A percentile compares a stretch with the other conserved stretches of the same genome.
These are phyloP conservation scores for Pseudorasbora parva DNA, from an alignment of 2,113 vertebrate genomes.

Conservation along the genomic window DNA sequence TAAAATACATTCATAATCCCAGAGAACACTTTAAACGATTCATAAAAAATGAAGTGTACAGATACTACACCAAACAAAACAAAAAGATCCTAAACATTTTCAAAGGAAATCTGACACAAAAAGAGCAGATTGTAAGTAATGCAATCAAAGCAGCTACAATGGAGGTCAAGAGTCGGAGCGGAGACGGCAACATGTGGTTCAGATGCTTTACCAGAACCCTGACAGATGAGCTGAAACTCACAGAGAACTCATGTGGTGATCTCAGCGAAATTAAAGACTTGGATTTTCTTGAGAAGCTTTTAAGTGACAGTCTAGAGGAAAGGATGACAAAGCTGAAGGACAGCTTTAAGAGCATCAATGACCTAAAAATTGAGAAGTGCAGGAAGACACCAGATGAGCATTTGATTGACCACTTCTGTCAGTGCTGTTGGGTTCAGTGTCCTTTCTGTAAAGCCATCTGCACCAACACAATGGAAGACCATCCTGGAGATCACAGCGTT, in stretches of 20 bases:
- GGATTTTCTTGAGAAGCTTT: slow-evolving; percentile 40
- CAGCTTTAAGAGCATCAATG: neutral
- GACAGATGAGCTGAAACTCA: slow-evolving; percentile 48
- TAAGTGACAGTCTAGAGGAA: neutral
- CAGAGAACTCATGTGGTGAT: slow-evolving; percentile 18
- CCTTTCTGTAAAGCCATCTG: slow-evolving; percentile 48
- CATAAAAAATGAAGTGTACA: slow-evolving; percentile 46
- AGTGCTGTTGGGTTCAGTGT: slow-evolving; percentile 52
- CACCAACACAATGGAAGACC: slow-evolving; percentile 47
- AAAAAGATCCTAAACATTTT: neutral
- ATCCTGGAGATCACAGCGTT: slow-evolving; percentile 29
- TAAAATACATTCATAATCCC: slow-evolving; percentile 62
- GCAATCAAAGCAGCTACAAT: slow-evolving; percentile 53
- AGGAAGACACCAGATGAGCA: slow-evolving; percentile 24
- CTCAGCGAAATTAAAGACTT: slow-evolving; percentile 53
- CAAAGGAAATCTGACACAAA: slow-evolving; percentile 21
- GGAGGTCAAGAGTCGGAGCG: neutral
- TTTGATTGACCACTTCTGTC: slow-evolving; percentile 44
- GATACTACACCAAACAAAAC: neutral
- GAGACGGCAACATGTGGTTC: slow-evolving; percentile 44
- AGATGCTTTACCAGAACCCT: slow-evolving; percentile 33
- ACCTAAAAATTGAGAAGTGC: slow-evolving; percentile 23
- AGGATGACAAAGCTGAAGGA: neutral
- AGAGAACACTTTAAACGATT: slow-evolving; percentile 55
- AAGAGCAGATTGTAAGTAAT: slow-evolving; percentile 20